Percentiles rank a stretch among this genome's conserved stretches.
Evolutionary conservation across 1,140 invertebrate species (phyloP).

Genomic region (Orussus abietinus): DNA sequence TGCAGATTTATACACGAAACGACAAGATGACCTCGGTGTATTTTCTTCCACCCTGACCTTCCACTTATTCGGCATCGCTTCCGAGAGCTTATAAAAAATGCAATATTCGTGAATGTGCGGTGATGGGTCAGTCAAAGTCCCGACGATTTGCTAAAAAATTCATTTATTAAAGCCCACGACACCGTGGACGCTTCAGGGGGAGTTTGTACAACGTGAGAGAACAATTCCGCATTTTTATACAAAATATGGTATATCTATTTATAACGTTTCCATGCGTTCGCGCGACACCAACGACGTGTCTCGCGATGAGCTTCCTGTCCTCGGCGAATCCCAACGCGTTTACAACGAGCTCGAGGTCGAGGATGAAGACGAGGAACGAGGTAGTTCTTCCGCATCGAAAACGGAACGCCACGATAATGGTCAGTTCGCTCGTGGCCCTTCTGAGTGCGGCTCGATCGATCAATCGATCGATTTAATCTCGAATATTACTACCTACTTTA

Average conservation of each 20-base stretch:
- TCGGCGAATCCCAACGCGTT: constrained; percentile 7
- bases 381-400: constrained; percentile 4
- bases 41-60: no score
- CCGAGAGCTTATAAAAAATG: not conserved
- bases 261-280: constrained; percentile 13
- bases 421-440: constrained; percentile 40
- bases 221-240: constrained; percentile 41
- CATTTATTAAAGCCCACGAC: constrained; percentile 37
- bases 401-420: constrained; percentile 27
- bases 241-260: constrained; percentile 33
- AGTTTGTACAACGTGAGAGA: constrained; percentile 40
- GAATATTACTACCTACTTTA: no score
- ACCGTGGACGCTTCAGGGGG: constrained; percentile 20
- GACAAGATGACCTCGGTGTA: no score
- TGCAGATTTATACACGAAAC: constrained; percentile 47
- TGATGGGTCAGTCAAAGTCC: no score
- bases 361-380: constrained; percentile 18
- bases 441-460: no score
- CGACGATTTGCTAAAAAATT: constrained; percentile 45
- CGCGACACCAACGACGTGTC: no score
- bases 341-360: constrained; percentile 22
- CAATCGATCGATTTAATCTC: constrained; percentile 2
- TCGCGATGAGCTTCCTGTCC: not conserved
- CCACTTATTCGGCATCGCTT: no score
- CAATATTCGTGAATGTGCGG: no score